These are phyloP conservation scores for Drosophila melanosoma DNA, from an alignment of 2,888 invertebrate genomes.

Conservation along the genomic window DNA sequence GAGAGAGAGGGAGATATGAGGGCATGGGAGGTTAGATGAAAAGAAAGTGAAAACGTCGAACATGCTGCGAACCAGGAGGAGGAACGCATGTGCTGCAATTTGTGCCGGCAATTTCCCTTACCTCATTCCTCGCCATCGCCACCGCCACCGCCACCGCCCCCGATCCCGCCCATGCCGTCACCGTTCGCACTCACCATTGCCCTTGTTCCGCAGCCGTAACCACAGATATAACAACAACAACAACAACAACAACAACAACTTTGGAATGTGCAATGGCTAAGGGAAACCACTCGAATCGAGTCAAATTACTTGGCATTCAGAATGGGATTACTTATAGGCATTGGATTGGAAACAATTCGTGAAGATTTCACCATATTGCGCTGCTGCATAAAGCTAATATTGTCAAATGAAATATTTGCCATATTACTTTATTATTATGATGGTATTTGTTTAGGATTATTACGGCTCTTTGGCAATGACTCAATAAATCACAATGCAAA, in stretches of 20 bases:
- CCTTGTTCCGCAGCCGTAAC: not conserved
- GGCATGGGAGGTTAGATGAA: not conserved
- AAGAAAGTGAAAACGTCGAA: conserved; percentile 29
- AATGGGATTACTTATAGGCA: conserved; percentile 55
- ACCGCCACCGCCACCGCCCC: not conserved
- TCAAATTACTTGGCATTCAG: conserved; percentile 55
- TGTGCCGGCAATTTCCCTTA: conserved; percentile 12
- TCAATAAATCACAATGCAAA: conserved; percentile 20
- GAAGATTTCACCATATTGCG: conserved; percentile 41
- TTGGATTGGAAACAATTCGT: conserved; percentile 59
- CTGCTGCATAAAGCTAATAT: conserved; percentile 24
- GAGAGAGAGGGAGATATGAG: too few species aligned
- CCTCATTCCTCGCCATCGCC: not conserved
- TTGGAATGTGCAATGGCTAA: conserved; percentile 52
- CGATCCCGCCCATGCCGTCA: not conserved
- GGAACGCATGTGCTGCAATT: conserved; percentile 59
- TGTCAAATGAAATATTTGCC: conserved; percentile 32
- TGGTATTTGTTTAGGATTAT: conserved; percentile 35
- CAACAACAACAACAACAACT: conserved; percentile 17
- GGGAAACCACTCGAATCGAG: conserved; percentile 53
- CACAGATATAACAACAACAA: conserved; percentile 27
- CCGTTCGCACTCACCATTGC: not conserved
- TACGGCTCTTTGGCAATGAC: conserved; percentile 17
- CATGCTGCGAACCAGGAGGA: conserved; percentile 53
- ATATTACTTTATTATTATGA: conserved; percentile 24